These are phyloP conservation scores for Pristis pectinata DNA, from an alignment of 2,797 vertebrate genomes.

Conservation along the genomic window DNA sequence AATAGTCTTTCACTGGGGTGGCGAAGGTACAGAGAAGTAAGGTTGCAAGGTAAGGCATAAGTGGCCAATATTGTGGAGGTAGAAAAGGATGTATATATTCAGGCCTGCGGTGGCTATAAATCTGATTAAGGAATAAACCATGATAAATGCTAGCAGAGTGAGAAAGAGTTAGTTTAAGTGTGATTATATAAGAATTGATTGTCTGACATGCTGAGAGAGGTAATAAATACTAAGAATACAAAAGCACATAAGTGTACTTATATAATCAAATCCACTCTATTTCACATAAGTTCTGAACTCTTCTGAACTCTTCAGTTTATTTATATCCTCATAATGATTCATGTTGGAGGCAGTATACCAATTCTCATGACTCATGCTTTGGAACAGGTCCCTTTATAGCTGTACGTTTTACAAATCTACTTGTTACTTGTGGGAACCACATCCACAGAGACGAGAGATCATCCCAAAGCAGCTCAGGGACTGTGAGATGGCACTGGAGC, in stretches of 20 bases:
- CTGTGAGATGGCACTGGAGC: not conserved
- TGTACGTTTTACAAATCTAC: not conserved
- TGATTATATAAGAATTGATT: not conserved
- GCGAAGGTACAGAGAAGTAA: not conserved
- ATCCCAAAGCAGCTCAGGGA: not conserved
- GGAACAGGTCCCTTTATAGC: not conserved
- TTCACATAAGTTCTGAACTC: not conserved
- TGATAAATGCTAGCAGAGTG: not conserved
- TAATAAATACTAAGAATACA: not conserved
- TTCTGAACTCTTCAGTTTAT: not conserved
- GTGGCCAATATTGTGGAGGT: not conserved
- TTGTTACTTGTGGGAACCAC: not conserved
- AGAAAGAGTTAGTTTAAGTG: not conserved
- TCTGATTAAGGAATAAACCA: not conserved
- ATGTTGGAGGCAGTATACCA: not conserved
- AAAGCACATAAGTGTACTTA: not conserved
- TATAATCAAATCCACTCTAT: not conserved
- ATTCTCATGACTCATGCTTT: not conserved
- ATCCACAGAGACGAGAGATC: not conserved
- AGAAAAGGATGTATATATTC: not conserved
- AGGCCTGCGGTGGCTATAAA: not conserved
- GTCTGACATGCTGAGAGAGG: not conserved
- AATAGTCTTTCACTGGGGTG: not conserved
- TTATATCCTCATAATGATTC: not conserved
- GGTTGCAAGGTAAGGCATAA: not conserved